Conservation (phyloP, 53 echinoderm and acorn worm genomes). For the Hippasteria phrygiana region DNA sequence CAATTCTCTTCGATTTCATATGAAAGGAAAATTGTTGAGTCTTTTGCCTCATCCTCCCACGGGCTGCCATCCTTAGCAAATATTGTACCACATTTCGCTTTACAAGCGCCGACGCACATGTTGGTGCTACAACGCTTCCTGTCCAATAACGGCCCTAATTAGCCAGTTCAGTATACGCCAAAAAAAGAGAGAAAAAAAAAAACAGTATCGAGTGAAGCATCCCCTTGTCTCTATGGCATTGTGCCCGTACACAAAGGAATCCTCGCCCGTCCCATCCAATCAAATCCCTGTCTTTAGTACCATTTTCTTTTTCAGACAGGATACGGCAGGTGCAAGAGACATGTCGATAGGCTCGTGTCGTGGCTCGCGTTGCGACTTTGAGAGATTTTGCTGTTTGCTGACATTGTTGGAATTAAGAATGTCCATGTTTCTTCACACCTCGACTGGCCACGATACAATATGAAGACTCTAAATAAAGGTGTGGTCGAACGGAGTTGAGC, state of each 20-base stretch:
- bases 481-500: no score
- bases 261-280: neutral
- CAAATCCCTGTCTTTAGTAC: neutral
- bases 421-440: neutral
- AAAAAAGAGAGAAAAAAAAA: no score
- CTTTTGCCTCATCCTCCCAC: neutral
- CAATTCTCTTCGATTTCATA: no score
- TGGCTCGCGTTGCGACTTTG: neutral
- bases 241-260: neutral
- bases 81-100: neutral
- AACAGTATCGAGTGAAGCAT: no score
- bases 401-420: neutral
- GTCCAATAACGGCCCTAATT: no score
- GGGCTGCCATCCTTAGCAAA: neutral
- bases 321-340: conserved; percentile 24
- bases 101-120: neutral
- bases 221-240: conserved; percentile 13
- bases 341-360: neutral
- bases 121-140: no score
- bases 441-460: no score
- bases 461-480: no score
- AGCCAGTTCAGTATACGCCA: no score
- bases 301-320: neutral
- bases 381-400: neutral
- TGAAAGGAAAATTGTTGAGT: no score